Evolutionary conservation across 2,113 vertebrate genomes (phyloP), one percentile per base, ranked within the genome.

Genomic region (Daphoenositta chrysoptera): DNA sequence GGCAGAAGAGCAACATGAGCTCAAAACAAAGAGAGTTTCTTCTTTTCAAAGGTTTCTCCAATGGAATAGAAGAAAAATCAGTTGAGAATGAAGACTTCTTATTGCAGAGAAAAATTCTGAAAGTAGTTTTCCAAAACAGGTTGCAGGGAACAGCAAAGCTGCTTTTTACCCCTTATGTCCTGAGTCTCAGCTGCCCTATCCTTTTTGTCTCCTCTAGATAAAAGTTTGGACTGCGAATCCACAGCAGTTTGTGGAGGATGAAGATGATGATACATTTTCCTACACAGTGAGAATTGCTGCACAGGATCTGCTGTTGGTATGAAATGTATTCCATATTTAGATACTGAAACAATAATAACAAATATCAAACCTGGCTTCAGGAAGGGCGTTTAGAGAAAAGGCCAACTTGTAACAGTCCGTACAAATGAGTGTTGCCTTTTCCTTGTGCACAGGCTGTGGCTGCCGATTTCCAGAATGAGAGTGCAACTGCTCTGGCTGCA

Each of bases 221-320:
- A 99, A 99, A 96, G 99, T 99, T 39, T 99, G 99, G 99, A 99
- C 99, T 0, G 99, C 99, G 3, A 99, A 99, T 97, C 99, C 99
- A 3, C 99, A 99, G 85, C 99, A 99, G 76, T 99, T 99, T 97
- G 99, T 99, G 39, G 99, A 99, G 93, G 99, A 99, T 64, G 99
- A 99, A 94, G 99, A 99, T 83, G 99, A 99, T 39, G 99, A 99
- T 71, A 99, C 99, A 2, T 99, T 99, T 96, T 99, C 99, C 33
- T 99, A 99, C 75, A 99, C 99, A 14, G 99, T 99, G 91, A 98
- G 99, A 94, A 99, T 99, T 80, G 99, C 99, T 71, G 99, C 99
- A 39, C 99, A 99, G 95, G 99, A 99, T 94, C 98, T 99, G 56
- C 92, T 99, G 94, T 97, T 99, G 98, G 99, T 99, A 98, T 97